These are phyloP conservation scores for Crocodylus rhombifer DNA, from an alignment of 2,797 vertebrate species.

Conservation along the genomic window DNA sequence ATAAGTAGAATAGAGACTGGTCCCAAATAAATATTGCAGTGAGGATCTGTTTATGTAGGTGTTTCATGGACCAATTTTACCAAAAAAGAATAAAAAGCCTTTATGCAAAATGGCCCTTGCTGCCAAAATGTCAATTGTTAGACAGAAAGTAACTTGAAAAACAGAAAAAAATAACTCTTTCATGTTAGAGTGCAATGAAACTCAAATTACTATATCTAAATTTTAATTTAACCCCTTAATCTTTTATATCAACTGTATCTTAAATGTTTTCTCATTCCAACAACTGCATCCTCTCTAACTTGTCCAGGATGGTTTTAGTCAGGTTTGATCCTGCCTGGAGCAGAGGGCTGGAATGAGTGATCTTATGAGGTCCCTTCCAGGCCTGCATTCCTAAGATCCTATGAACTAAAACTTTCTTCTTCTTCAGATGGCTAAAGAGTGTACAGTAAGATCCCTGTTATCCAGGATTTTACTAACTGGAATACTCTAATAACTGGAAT, in stretches of 20 bases:
- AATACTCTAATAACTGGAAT: too few species aligned
- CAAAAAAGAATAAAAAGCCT: background rate
- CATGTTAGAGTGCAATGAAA: background rate
- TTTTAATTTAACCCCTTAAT: background rate
- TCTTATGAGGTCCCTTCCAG: too few species aligned
- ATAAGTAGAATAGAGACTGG: background rate
- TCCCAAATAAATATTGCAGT: background rate
- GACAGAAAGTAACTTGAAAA: background rate
- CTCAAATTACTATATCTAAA: background rate
- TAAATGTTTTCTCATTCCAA: background rate
- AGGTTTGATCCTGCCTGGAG: too few species aligned
- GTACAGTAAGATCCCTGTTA: too few species aligned
- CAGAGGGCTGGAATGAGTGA: too few species aligned
- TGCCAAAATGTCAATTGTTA: background rate
- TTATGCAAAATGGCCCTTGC: background rate
- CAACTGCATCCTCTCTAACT: background rate
- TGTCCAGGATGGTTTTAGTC: too few species aligned
- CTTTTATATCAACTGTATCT: background rate
- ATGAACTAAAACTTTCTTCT: too few species aligned
- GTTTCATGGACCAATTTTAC: background rate
- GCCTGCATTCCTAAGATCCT: too few species aligned
- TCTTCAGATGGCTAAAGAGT: too few species aligned
- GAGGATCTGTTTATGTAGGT: background rate
- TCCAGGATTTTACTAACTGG: too few species aligned
- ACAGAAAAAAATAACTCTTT: background rate